Evolutionary conservation across 2,113 vertebrate genomes (phyloP).

Genomic region (Caloenas nicobarica): DNA sequence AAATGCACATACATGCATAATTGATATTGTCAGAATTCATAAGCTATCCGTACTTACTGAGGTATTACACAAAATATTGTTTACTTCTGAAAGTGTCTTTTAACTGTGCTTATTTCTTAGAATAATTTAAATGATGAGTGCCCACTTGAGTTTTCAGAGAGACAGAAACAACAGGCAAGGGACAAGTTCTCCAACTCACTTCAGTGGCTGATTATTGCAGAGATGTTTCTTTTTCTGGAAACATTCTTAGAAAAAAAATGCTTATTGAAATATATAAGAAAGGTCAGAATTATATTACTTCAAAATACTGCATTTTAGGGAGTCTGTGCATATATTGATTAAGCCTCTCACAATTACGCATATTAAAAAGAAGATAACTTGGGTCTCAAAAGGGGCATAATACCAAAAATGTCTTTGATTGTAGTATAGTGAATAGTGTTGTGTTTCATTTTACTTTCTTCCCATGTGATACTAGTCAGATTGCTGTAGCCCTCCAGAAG

Average conservation of each 20-base stretch:
- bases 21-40: background rate
- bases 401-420: background rate
- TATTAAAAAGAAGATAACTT: background rate
- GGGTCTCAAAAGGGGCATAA: background rate
- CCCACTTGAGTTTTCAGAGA: background rate
- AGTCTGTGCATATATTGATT: fast-evolving
- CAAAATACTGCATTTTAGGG: background rate
- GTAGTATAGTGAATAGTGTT: fast-evolving
- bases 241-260: background rate
- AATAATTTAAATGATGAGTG: background rate
- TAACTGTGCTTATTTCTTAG: background rate
- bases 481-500: background rate
- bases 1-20: background rate
- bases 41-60: background rate
- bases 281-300: background rate
- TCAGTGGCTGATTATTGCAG: background rate
- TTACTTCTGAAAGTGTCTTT: background rate
- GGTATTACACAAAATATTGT: background rate
- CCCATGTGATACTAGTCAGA: background rate
- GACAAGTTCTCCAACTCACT: background rate
- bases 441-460: background rate
- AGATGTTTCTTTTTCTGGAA: background rate
- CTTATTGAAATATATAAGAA: background rate
- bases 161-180: background rate
- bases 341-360: background rate